These are phyloP conservation scores for Hippocampus comes DNA, from an alignment of 2,113 vertebrate species.

Conservation along the genomic window DNA sequence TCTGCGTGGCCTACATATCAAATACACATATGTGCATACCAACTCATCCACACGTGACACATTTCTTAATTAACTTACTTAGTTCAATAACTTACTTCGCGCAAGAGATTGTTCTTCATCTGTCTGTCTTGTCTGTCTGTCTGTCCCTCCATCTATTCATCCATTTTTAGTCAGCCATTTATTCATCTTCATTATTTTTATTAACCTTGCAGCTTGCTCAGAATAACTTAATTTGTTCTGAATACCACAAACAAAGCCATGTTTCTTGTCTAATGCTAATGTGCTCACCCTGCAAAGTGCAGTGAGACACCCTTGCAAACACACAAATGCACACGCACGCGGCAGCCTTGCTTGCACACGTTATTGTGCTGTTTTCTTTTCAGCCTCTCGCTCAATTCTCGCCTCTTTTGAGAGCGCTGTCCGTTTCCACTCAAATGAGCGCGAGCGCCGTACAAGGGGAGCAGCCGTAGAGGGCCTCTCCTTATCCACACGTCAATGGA, in stretches of 20 bases:
- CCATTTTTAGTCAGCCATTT: no score
- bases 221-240: background rate
- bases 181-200: background rate
- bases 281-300: conserved; percentile 3
- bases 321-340: background rate
- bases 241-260: background rate
- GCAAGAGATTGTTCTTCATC: background rate
- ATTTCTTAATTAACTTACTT: conserved; percentile 42
- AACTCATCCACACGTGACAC: conserved; percentile 42
- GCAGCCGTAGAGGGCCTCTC: conserved; percentile 33
- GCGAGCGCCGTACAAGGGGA: conserved; percentile 25
- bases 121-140: background rate
- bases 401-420: conserved; percentile 50
- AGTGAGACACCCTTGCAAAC: background rate
- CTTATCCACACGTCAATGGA: conserved; percentile 63
- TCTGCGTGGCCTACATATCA: conserved; percentile 88
- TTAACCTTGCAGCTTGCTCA: background rate
- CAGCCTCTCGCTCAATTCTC: conserved; percentile 31
- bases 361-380: conserved; percentile 40
- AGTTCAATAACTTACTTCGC: no score
- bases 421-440: conserved; percentile 62
- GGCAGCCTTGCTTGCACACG: conserved; percentile 5
- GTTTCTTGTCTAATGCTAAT: conserved; percentile 6
- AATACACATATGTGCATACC: conserved; percentile 30
- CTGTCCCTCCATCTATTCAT: background rate